Evolutionary conservation across 1,140 invertebrate species (phyloP), one percentile per base, ranked within the genome.

Genomic region (Sogatella furcifera): DNA sequence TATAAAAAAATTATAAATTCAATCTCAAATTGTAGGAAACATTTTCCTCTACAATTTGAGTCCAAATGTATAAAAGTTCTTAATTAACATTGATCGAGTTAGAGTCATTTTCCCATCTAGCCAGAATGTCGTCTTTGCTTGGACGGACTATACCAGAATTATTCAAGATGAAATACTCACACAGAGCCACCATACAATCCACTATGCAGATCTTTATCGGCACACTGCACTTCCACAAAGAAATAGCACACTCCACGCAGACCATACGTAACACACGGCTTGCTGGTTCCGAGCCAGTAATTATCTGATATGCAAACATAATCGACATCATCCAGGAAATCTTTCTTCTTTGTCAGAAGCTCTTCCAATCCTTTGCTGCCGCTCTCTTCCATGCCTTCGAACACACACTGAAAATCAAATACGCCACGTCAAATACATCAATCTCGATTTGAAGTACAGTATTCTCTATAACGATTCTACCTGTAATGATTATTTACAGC

Each of bases 321-420:
- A 73, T 98, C 95, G 0, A 95, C 84, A 71, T 83, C 80, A 58
- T 84, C 78, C 14, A 98, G 79, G 72, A 97, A 98, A 56, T 73
- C 76, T 59, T 85, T 79, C 73, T 94, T 93, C 63, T 80, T 77
- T 63, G 82, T 75, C 1, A 99, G 75, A 14, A 97, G 73, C 3
- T 92, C 88, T 73, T 98, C 94, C 11, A 99, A 76, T 28, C 96
- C 96, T 74, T 93, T 90, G 62, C 94, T 97, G 8, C 96, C 95
- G 68, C 84, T 89, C 75, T 99, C 97, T 77, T 99, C 97, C 96
- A 99, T 99, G 49, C 92, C 95, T 81, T 99, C 96, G 71, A 98
- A 93, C 17, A 92, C 82, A 77, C 98, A 98, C 81, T 90, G 69
- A 41, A 76, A 74, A 9, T 13, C 3, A 38, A 38, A 38, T 38